Percentiles rank a stretch among this genome's conserved stretches.
Evolutionary conservation across 2,797 vertebrate species (phyloP).

Genomic region (Anomalospiza imberbis): DNA sequence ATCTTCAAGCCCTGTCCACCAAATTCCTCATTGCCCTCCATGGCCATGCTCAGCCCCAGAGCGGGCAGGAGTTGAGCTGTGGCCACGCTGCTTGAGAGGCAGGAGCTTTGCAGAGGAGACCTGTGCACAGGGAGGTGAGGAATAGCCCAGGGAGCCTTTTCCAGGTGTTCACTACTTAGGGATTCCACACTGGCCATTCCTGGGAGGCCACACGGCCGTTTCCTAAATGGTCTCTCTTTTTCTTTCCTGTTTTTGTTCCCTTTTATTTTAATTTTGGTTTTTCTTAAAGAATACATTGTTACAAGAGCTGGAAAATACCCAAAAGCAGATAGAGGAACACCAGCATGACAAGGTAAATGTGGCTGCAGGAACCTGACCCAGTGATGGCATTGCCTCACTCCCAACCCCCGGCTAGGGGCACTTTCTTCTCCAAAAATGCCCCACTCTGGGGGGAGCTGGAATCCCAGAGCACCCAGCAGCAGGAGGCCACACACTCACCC

Average conservation of each 20-base stretch:
- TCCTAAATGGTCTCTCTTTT: slow-evolving; percentile 14
- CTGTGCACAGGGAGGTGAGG: background rate
- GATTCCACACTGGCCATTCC: background rate
- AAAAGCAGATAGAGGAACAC: slow-evolving; percentile 92
- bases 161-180: fast-evolving
- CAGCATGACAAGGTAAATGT: slow-evolving; percentile 88
- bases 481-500: background rate
- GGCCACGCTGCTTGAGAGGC: background rate
- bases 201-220: fast-evolving
- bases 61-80: background rate
- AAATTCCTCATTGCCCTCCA: background rate
- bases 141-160: background rate
- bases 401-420: background rate
- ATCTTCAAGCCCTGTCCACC: background rate
- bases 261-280: slow-evolving; percentile 5
- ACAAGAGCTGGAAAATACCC: slow-evolving; percentile 92
- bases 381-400: background rate
- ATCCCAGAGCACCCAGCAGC: background rate
- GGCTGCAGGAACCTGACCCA: background rate
- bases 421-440: background rate
- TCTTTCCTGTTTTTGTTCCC: slow-evolving; percentile 24
- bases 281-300: slow-evolving; percentile 86
- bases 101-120: background rate
- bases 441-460: background rate
- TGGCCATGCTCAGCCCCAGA: fast-evolving